phyloP scores from a whole-genome alignment of 2,888 invertebrate genomes.

The Chesias legatella region DNA sequence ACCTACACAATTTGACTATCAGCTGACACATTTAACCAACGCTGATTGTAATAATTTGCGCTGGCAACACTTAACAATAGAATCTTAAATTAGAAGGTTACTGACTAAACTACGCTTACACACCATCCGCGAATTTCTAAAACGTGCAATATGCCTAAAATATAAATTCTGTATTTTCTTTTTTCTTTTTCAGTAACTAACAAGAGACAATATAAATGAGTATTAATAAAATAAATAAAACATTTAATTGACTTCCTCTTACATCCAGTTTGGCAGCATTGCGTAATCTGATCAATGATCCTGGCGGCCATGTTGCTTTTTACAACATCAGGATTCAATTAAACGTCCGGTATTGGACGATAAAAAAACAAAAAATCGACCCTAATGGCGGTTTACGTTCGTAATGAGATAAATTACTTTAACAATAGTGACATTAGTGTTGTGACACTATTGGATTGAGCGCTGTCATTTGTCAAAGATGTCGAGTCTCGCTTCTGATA shows the following conservation, averaged over 20 bases:
- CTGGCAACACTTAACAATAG: slow-evolving; percentile 63
- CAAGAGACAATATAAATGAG: slow-evolving; percentile 12
- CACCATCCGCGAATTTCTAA: slow-evolving; percentile 46
- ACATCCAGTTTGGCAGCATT: slow-evolving; percentile 74
- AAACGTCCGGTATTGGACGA: slow-evolving; percentile 53
- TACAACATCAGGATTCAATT: slow-evolving; percentile 65
- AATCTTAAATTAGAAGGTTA: slow-evolving; percentile 62
- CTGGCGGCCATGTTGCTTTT: slow-evolving; percentile 58
- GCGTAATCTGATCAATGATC: slow-evolving; percentile 76
- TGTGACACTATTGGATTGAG: slow-evolving; percentile 41
- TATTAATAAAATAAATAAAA: slow-evolving; percentile 43
- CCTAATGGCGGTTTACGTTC: slow-evolving; percentile 44
- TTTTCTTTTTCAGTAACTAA: slow-evolving; percentile 6
- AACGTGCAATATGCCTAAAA: slow-evolving; percentile 17
- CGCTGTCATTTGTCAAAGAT: slow-evolving; percentile 29
- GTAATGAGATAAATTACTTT: slow-evolving; percentile 46
- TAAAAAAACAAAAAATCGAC: slow-evolving; percentile 48
- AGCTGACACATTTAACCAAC: slow-evolving; percentile 68
- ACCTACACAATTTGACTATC: slow-evolving; percentile 50
- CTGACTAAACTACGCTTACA: slow-evolving; percentile 40
- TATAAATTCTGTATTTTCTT: no score
- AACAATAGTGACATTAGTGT: slow-evolving; percentile 44
- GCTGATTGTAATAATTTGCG: slow-evolving; percentile 62
- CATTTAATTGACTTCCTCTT: slow-evolving; percentile 59
- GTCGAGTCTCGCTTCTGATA: slow-evolving; percentile 22